phyloP scores from a whole-genome alignment of 2,113 vertebrate species.

The Speoplatyrhinus poulsoni region DNA sequence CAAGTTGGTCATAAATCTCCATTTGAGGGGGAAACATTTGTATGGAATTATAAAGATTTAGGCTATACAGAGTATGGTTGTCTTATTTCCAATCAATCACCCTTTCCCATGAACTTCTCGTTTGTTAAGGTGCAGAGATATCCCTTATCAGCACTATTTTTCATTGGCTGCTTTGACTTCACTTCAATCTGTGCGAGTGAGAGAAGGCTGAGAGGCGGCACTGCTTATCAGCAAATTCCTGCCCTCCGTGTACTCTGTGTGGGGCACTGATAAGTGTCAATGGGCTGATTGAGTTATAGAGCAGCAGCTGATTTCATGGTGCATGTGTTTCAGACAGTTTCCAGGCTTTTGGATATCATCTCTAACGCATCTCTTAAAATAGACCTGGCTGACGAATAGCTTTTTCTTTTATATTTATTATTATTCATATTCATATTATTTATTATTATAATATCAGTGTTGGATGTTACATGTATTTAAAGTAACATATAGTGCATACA shows the following conservation, averaged over 20 bases:
- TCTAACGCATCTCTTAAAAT: conserved; percentile 23
- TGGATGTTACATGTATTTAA: background rate
- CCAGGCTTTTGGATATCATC: conserved; percentile 50
- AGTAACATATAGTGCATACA: too few species aligned
- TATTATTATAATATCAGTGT: background rate
- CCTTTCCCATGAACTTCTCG: conserved; percentile 40
- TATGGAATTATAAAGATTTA: conserved; percentile 43
- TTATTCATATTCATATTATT: too few species aligned
- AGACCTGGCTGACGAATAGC: conserved; percentile 8
- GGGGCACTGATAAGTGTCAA: conserved; percentile 64
- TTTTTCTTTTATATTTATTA: background rate
- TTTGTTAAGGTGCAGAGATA: conserved; percentile 32
- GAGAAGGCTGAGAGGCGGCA: conserved; percentile 52
- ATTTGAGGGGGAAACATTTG: conserved; percentile 23
- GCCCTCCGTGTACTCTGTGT: conserved; percentile 60
- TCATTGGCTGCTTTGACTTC: conserved; percentile 47
- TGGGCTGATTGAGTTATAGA: conserved; percentile 55
- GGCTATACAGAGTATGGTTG: conserved; percentile 14
- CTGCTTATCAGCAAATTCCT: conserved; percentile 76
- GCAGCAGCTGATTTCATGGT: conserved; percentile 49
- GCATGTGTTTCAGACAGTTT: conserved; percentile 33
- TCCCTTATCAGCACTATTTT: conserved; percentile 50
- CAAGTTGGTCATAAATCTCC: conserved; percentile 40
- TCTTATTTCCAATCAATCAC: conserved; percentile 42
- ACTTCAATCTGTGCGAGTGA: conserved; percentile 52